phyloP scores from a whole-genome alignment of 2,113 vertebrate genomes.

The Eurystomus gularis region DNA sequence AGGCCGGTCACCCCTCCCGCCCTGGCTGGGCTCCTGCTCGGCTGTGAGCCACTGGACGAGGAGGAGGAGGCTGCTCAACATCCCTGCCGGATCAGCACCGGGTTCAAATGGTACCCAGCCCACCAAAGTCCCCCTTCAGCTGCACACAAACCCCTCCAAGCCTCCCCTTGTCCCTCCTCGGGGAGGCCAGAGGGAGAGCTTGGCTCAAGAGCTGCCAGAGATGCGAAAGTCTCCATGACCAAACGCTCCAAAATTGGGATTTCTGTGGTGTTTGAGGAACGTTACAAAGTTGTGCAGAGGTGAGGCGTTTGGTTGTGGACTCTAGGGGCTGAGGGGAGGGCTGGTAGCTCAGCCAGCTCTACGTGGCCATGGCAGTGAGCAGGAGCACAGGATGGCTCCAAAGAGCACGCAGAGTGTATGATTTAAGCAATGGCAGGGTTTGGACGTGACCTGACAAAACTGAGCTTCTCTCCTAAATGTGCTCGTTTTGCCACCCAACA shows the following conservation, averaged over 20 bases:
- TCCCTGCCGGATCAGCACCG: neutral
- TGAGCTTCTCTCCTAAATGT: neutral
- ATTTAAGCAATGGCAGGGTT: neutral
- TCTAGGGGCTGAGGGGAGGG: neutral
- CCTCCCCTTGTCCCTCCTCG: neutral
- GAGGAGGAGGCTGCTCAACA: neutral
- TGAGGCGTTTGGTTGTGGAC: neutral
- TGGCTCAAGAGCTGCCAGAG: neutral
- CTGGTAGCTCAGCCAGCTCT: neutral
- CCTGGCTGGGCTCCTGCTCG: neutral
- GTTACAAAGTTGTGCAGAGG: neutral
- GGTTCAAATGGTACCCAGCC: neutral
- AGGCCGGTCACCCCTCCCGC: neutral
- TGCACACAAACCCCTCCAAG: neutral
- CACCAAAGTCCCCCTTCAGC: neutral
- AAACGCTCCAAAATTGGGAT: neutral
- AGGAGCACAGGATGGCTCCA: neutral
- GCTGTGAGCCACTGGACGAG: neutral
- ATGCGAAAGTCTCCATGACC: neutral
- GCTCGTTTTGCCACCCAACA: neutral
- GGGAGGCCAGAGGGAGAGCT: neutral
- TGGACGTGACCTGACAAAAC: neutral
- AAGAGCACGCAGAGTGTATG: neutral
- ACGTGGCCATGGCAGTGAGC: accelerated
- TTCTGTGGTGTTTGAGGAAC: neutral